These are phyloP conservation scores for Xanthia togata DNA, from an alignment of 2,888 invertebrate species.

Conservation along the genomic window DNA sequence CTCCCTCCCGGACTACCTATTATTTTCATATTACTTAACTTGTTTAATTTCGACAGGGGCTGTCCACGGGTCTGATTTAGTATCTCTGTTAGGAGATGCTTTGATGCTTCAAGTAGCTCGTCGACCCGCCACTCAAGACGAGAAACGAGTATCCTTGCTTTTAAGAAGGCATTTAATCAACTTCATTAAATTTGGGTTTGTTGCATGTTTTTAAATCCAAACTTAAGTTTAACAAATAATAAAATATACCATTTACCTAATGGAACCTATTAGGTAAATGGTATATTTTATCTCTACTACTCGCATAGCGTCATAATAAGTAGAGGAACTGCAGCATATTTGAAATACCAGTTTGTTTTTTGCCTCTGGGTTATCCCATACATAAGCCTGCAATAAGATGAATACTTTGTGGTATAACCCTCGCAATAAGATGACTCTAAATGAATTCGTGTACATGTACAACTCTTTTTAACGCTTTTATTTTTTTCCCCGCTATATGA, in stretches of 20 bases:
- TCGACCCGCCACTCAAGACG: slow-evolving; percentile 90
- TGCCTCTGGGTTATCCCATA: not conserved
- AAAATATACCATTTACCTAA: not conserved
- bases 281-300: too few species aligned
- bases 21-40: not conserved
- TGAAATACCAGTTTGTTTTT: not conserved
- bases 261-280: too few species aligned
- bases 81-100: slow-evolving; percentile 92
- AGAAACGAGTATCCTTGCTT: slow-evolving; percentile 87
- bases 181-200: slow-evolving; percentile 89
- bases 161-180: slow-evolving; percentile 80
- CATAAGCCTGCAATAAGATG: too few species aligned
- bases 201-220: not conserved
- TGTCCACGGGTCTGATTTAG: slow-evolving; percentile 92
- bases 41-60: slow-evolving; percentile 84
- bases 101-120: slow-evolving; percentile 92
- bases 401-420: too few species aligned
- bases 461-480: too few species aligned
- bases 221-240: not conserved
- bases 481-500: too few species aligned
- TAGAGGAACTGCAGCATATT: not conserved
- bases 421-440: too few species aligned
- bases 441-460: too few species aligned
- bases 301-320: not conserved
- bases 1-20: not conserved